Evolutionary conservation across 2,888 invertebrate genomes (phyloP).

Genomic region (Brachylomia viminalis): DNA sequence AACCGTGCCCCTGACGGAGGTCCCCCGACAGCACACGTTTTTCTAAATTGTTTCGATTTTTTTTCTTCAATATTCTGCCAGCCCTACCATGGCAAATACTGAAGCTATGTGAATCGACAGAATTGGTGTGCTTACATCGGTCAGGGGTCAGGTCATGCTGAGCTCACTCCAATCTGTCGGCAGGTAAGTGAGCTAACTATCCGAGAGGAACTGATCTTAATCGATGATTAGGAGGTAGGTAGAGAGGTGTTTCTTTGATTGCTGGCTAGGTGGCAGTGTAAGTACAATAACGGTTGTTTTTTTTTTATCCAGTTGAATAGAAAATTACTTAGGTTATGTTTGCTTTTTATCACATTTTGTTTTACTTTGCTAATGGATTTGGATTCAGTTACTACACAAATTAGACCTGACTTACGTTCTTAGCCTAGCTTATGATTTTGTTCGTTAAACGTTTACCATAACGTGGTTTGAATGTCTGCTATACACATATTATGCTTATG

Average conservation of each 20-base stretch:
- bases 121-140: conserved; percentile 65
- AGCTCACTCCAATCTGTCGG: conserved; percentile 28
- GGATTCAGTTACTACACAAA: background rate
- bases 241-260: conserved; percentile 43
- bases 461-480: background rate
- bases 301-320: too few relatives aligned
- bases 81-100: conserved; percentile 61
- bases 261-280: background rate
- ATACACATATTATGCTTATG: background rate
- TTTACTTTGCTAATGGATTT: background rate
- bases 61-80: conserved; percentile 15
- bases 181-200: conserved; percentile 24
- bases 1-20: too few relatives aligned
- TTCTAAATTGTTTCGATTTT: too few relatives aligned
- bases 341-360: too few relatives aligned
- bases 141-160: conserved; percentile 62
- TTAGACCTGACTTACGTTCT: background rate
- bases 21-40: too few relatives aligned
- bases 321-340: background rate
- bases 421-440: too few relatives aligned
- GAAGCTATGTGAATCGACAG: conserved; percentile 48
- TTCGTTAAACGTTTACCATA: too few relatives aligned
- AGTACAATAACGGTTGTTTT: background rate
- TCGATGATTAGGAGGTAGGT: conserved; percentile 33
- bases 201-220: conserved; percentile 42